phyloP scores from a whole-genome alignment of 2,113 vertebrate species.

The Peromyscus maniculatus region DNA sequence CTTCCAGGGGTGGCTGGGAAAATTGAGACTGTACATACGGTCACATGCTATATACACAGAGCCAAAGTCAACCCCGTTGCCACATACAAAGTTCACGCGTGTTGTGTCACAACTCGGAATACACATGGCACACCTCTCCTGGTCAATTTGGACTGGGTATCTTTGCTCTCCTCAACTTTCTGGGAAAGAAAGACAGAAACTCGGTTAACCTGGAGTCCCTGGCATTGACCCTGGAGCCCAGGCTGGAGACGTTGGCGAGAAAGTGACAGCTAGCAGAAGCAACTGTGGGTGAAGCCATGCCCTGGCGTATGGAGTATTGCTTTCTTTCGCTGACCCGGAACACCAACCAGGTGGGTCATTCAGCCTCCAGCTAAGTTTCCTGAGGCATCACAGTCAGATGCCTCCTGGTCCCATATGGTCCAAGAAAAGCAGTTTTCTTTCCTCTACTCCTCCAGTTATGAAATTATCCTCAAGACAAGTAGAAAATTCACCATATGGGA shows the following conservation, averaged over 20 bases:
- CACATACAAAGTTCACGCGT: neutral
- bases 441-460: neutral
- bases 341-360: neutral
- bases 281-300: neutral
- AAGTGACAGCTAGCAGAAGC: neutral
- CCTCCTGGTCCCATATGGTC: neutral
- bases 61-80: neutral
- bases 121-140: neutral
- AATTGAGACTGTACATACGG: neutral
- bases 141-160: neutral
- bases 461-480: conserved; percentile 43
- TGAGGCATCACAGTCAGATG: neutral
- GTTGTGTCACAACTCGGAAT: conserved; percentile 17
- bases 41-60: neutral
- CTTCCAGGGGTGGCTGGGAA: neutral
- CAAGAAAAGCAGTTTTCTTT: neutral
- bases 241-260: neutral
- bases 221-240: neutral
- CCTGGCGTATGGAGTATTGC: neutral
- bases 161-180: conserved; percentile 35
- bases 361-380: conserved; percentile 19
- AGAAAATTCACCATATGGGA: conserved; percentile 29
- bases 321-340: conserved; percentile 29
- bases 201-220: neutral
- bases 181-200: neutral